Conservation (phyloP, 2,888 invertebrate genomes). For the Apamea anceps region DNA sequence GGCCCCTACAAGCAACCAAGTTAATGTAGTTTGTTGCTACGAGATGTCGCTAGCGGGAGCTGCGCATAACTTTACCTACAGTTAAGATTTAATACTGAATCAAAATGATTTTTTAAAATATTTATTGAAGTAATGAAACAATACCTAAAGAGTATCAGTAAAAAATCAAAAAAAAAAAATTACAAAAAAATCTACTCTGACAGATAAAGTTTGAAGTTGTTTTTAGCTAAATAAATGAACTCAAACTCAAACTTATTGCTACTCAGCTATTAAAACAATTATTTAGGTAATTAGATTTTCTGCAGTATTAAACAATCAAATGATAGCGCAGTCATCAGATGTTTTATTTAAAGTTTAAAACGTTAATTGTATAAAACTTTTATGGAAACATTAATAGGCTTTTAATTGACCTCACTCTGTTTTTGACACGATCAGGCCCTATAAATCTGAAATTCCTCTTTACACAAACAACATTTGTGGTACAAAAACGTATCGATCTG, state of each 20-base stretch:
- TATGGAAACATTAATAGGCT: background rate
- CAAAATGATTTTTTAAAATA: background rate
- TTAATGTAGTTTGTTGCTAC: constrained; percentile 15
- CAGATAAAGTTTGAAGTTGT: no score
- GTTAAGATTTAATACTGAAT: background rate
- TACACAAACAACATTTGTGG: constrained; percentile 3
- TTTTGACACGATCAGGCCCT: background rate
- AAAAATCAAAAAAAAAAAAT: no score
- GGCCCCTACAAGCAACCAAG: background rate
- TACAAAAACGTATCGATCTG: constrained; percentile 10
- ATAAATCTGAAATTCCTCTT: constrained; percentile 13
- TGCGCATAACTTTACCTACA: constrained; percentile 37
- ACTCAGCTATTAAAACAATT: no score
- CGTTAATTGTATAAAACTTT: background rate
- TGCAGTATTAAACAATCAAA: background rate
- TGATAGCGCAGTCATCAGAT: background rate
- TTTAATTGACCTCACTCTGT: background rate
- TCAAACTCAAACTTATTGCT: background rate
- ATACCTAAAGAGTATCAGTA: no score
- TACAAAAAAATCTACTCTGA: background rate
- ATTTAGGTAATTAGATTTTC: background rate
- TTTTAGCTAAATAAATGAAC: background rate
- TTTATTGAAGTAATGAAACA: no score
- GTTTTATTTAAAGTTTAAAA: background rate
- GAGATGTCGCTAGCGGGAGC: constrained; percentile 52